Conservation (phyloP, 2,797 vertebrate species). For the Phrynocephalus vlangalii region DNA sequence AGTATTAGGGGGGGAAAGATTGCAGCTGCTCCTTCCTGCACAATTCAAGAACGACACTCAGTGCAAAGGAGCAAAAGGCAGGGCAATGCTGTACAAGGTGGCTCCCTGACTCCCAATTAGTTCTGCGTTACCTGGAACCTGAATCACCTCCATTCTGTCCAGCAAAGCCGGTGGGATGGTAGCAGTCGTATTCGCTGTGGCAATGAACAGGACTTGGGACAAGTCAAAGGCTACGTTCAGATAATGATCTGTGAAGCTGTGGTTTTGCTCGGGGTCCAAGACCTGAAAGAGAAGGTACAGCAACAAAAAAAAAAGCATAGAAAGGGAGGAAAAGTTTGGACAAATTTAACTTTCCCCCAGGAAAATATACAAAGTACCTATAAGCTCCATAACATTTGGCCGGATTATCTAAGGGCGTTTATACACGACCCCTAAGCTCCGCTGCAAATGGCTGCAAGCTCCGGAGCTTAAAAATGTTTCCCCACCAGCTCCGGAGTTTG, state of each 20-base stretch:
- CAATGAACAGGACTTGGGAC: conserved; percentile 98
- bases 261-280: conserved; percentile 97
- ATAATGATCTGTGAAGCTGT: conserved; percentile 97
- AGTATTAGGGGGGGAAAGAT: not conserved
- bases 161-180: conserved; percentile 93
- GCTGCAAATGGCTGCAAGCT: too few relatives aligned
- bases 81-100: too few relatives aligned
- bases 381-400: not conserved
- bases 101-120: not conserved
- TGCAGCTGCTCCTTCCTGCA: not conserved
- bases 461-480: too few relatives aligned
- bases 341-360: not conserved
- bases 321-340: not conserved
- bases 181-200: conserved; percentile 93
- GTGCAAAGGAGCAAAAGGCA: not conserved
- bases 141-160: conserved; percentile 97
- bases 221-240: conserved; percentile 97
- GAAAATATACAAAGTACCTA: not conserved
- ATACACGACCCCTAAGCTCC: too few relatives aligned
- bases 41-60: too few relatives aligned
- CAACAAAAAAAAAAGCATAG: not conserved
- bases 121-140: conserved; percentile 89
- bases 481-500: too few relatives aligned
- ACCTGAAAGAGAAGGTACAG: conserved; percentile 79
- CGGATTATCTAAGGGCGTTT: not conserved